These are phyloP conservation scores for Athene cunicularia DNA, from an alignment of 2,113 vertebrate genomes.

Conservation along the genomic window DNA sequence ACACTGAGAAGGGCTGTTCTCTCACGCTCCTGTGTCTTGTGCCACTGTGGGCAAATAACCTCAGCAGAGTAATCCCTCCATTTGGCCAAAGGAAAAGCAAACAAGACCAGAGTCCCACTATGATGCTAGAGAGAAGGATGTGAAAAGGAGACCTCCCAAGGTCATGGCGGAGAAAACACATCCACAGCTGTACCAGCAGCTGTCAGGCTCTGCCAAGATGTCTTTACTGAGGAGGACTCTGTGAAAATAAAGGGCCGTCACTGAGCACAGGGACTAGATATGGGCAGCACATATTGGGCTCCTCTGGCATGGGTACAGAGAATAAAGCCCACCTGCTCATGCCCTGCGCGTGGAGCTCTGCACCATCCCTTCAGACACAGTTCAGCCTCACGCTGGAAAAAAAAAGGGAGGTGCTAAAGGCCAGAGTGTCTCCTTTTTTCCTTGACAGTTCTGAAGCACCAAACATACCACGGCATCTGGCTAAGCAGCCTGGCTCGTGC, in stretches of 20 bases:
- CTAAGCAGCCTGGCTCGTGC: slow-evolving; percentile 11
- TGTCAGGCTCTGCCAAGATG: not conserved
- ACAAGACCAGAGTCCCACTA: not conserved
- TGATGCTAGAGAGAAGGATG: not conserved
- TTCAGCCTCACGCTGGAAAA: not conserved
- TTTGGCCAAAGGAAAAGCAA: not conserved
- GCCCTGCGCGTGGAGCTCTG: not conserved
- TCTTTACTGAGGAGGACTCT: not conserved
- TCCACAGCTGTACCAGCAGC: slow-evolving; percentile 8
- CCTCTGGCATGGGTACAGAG: not conserved
- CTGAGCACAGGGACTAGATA: not conserved
- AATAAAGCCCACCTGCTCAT: not conserved
- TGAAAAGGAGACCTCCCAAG: not conserved
- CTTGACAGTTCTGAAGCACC: slow-evolving; percentile 42
- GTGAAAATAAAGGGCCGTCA: not conserved
- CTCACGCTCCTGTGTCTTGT: not conserved
- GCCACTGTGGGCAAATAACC: not conserved
- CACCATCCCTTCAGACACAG: not conserved
- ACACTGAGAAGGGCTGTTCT: not conserved
- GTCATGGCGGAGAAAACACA: not conserved
- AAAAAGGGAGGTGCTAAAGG: not conserved
- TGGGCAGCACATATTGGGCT: not conserved
- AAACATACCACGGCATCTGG: slow-evolving; percentile 34
- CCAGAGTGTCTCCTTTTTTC: not conserved
- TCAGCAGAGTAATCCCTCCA: not conserved